A percentile compares a stretch with the other conserved stretches of the same genome.
These are phyloP conservation scores for Caenorhabditis brenneri DNA, from an alignment of 1,140 invertebrate species.

Conservation along the genomic window DNA sequence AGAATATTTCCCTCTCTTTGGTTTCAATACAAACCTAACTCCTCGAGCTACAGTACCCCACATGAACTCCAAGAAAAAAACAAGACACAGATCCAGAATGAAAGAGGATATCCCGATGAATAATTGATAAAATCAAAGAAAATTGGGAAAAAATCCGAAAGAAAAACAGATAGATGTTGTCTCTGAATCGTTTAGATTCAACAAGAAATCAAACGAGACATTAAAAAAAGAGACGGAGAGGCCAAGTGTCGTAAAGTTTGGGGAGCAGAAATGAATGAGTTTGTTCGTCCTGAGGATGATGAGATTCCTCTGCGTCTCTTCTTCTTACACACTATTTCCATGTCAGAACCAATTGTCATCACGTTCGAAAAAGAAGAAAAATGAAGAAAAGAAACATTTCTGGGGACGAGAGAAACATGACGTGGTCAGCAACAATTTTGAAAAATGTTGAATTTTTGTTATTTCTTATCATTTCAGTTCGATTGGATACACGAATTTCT, in stretches of 20 bases:
- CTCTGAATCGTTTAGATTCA: neutral
- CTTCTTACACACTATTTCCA: neutral
- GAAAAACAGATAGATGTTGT: neutral
- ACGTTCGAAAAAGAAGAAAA: neutral
- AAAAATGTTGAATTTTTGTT: neutral
- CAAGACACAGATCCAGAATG: too few relatives aligned
- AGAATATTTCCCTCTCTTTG: too few relatives aligned
- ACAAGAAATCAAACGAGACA: neutral
- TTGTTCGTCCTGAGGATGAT: neutral
- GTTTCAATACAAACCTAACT: too few relatives aligned
- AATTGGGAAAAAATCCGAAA: neutral
- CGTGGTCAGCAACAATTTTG: too few relatives aligned
- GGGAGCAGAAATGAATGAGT: conserved; percentile 37
- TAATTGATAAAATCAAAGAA: neutral
- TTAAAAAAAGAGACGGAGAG: neutral
- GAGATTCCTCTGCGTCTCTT: neutral
- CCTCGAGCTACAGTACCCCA: too few relatives aligned
- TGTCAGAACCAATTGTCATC: neutral
- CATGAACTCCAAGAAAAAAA: too few relatives aligned
- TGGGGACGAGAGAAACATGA: too few relatives aligned
- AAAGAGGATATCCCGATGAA: too few relatives aligned
- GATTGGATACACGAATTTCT: neutral
- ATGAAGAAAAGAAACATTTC: conserved; percentile 18
- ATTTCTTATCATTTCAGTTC: conserved; percentile 11
- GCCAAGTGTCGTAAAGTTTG: conserved; percentile 38